phyloP scores from a whole-genome alignment of 2,888 invertebrate genomes.

The Seladonia tumulorum region DNA sequence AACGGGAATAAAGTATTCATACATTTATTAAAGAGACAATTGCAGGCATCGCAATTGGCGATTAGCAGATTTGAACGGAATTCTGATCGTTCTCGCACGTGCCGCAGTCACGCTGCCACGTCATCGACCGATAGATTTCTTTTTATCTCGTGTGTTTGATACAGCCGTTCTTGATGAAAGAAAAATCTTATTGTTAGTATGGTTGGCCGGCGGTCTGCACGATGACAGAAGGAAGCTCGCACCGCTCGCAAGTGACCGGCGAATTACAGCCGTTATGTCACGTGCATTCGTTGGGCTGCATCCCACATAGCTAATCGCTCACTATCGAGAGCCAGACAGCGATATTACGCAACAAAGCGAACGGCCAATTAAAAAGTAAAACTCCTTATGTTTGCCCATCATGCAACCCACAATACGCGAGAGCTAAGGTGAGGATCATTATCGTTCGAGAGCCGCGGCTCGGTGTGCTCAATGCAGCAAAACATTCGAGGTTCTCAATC shows the following conservation, averaged over 20 bases:
- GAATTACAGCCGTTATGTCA: conserved; percentile 58
- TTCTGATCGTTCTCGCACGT: not conserved
- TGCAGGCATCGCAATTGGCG: not conserved
- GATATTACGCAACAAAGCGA: conserved; percentile 55
- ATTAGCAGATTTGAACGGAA: not conserved
- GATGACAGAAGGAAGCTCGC: conserved; percentile 28
- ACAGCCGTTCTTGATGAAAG: not conserved
- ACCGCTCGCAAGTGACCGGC: conserved; percentile 31
- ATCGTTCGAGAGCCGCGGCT: conserved; percentile 23
- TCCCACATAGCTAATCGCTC: conserved; percentile 54
- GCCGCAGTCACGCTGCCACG: not conserved
- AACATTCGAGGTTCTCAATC: conserved; percentile 13
- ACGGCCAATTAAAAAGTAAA: conserved; percentile 59
- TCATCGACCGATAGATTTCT: not conserved
- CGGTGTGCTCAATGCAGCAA: not conserved
- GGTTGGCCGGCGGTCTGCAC: conserved; percentile 24
- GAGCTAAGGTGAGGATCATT: conserved; percentile 32
- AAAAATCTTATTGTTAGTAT: not conserved
- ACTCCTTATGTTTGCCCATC: conserved; percentile 40
- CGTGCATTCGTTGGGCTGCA: conserved; percentile 50
- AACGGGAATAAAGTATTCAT: not conserved
- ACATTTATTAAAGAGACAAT: not conserved
- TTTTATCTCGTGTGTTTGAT: not conserved
- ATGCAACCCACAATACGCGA: conserved; percentile 35
- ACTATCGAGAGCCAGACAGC: conserved; percentile 29